phyloP scores from a whole-genome alignment of 2,113 vertebrate genomes.

The Entelurus aequoreus region DNA sequence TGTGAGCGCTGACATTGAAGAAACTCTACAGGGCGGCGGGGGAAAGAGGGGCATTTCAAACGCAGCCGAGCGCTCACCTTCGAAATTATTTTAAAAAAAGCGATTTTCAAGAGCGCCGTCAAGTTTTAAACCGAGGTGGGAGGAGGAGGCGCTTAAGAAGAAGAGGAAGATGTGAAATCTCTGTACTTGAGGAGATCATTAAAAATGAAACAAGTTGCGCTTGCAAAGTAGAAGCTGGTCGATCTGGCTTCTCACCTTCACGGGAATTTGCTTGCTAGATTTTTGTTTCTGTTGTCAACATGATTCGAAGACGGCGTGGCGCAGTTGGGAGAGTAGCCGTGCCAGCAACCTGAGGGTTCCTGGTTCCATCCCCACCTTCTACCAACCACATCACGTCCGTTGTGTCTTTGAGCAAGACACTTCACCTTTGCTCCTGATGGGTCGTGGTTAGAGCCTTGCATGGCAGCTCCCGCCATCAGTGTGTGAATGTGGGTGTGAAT shows the following conservation, averaged over 20 bases:
- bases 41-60: slow-evolving; percentile 46
- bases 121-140: slow-evolving; percentile 27
- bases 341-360: too few species aligned
- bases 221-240: slow-evolving; percentile 21
- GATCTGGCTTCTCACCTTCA: neutral
- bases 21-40: slow-evolving; percentile 57
- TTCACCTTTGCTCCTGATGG: too few species aligned
- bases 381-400: too few species aligned
- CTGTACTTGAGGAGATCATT: slow-evolving; percentile 48
- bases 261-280: too few species aligned
- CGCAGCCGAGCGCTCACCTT: slow-evolving; percentile 39
- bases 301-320: too few species aligned
- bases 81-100: slow-evolving; percentile 48
- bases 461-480: too few species aligned
- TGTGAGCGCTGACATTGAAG: slow-evolving; percentile 66
- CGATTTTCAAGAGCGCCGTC: slow-evolving; percentile 43
- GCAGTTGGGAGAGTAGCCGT: too few species aligned
- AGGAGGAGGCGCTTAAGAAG: neutral
- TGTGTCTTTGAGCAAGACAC: too few species aligned
- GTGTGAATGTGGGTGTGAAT: too few species aligned
- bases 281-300: too few species aligned
- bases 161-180: slow-evolving; percentile 25
- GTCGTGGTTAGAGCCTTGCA: too few species aligned
- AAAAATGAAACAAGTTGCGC: slow-evolving; percentile 49
- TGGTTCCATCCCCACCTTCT: too few species aligned